These are phyloP conservation scores for Mergus octosetaceus DNA, from an alignment of 2,797 vertebrate species.

Conservation along the genomic window DNA sequence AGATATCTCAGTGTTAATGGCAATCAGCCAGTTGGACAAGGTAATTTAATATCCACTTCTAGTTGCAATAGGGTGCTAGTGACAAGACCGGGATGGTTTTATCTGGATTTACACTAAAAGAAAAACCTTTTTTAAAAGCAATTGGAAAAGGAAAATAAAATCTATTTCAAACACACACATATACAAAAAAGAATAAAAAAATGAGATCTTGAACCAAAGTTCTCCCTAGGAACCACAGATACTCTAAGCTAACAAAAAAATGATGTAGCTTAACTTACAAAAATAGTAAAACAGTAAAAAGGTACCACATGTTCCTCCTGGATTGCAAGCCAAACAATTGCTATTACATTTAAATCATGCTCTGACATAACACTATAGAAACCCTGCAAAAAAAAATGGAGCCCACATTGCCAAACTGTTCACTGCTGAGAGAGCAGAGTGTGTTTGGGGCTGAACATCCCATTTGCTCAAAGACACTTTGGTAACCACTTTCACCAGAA, in stretches of 20 bases:
- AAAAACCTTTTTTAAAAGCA: conserved; percentile 16
- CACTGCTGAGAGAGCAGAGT: background rate
- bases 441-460: background rate
- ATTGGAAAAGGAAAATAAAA: conserved; percentile 41
- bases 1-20: conserved; percentile 57
- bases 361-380: conserved; percentile 17
- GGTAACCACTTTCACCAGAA: accelerated
- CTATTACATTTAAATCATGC: conserved; percentile 42
- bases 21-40: conserved; percentile 54
- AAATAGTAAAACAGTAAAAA: conserved; percentile 41
- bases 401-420: background rate
- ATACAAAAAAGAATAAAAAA: background rate
- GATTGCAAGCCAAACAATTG: conserved; percentile 22
- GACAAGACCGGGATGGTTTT: conserved; percentile 63
- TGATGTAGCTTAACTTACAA: conserved; percentile 60
- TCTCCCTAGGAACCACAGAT: conserved; percentile 47
- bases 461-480: background rate
- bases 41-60: conserved; percentile 51
- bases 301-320: conserved; percentile 7
- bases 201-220: conserved; percentile 1
- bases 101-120: conserved; percentile 57
- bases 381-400: conserved; percentile 13
- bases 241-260: conserved; percentile 21
- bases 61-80: conserved; percentile 59
- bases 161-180: background rate